Evolutionary conservation across 2,797 vertebrate species (phyloP), one percentile per base, ranked within the genome.

Genomic region (Molothrus ater): DNA sequence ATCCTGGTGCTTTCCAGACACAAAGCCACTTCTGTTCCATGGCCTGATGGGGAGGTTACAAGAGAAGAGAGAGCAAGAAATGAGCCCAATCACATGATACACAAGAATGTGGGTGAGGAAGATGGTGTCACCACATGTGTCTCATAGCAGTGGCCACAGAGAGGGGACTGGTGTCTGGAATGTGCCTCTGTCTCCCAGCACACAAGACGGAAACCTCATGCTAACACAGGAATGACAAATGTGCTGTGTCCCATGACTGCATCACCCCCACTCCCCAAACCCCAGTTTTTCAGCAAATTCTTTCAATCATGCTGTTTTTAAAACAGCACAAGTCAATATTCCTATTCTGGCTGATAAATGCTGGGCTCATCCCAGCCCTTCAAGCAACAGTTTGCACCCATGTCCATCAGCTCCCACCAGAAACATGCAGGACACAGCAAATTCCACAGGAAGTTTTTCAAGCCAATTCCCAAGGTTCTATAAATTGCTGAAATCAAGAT

Each of bases 1-100:
- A 90, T 70, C 70, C 82, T 70, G 73, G 84, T 82, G 80, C 86
- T 94, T 96, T 96, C 86, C 87, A 88, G 92, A 76, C 61, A 91
- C 83, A 96, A 95, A 95, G 87, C 69, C 72, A 73, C 81, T 86
- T 73, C 90, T 83, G 76, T 85, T 74, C 60, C 17, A 86, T 0
- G 3, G 60, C 82, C 65, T 61, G 36, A 72, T 43, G 65, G 50
- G 74, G 65, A 93, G 51, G 92, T 74, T 38, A 80, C 29, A 64
- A 54, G 56, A 90, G 42, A 80, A 80, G 51, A 61, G 51, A 7
- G 16, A 93, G 61, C 25, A 87, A 92, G 79, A 82, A 96, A 73
- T 73, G 51, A 92, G 73, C n/a, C 15, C 6, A 66, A 45, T 53
- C 79, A 81, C 34, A 57, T 17, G 69, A 59, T 28, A 60, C 2